These are phyloP conservation scores for Pipistrellus pipistrellus DNA, from an alignment of 2,797 vertebrate species.

Conservation along the genomic window DNA sequence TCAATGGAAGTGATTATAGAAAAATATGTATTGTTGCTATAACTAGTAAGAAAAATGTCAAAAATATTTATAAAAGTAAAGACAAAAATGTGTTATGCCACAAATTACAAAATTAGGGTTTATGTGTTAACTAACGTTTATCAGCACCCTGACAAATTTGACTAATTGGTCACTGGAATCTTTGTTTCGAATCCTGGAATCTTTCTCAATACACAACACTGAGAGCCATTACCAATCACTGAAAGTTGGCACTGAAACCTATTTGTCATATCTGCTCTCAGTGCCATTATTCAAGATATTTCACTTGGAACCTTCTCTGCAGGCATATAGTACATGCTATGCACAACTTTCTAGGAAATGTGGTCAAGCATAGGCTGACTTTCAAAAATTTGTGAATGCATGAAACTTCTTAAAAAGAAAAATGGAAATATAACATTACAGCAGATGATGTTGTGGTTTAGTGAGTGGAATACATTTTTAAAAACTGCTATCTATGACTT, in stretches of 20 bases:
- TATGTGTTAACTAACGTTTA: background rate
- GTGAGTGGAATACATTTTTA: background rate
- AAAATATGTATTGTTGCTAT: background rate
- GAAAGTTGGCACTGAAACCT: background rate
- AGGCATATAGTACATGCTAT: background rate
- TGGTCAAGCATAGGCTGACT: background rate
- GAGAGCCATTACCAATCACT: background rate
- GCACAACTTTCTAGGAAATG: background rate
- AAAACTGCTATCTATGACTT: background rate
- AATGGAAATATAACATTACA: background rate
- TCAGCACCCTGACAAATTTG: background rate
- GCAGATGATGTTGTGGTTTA: background rate
- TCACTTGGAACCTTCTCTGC: background rate
- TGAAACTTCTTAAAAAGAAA: slow-evolving; percentile 35
- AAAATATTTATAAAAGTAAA: slow-evolving; percentile 25
- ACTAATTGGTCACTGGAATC: background rate
- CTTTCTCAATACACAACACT: background rate
- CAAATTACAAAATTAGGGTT: background rate
- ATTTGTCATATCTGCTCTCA: background rate
- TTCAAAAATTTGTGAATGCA: slow-evolving; percentile 10
- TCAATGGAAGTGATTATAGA: background rate
- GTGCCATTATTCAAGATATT: background rate
- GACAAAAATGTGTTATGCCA: slow-evolving; percentile 9
- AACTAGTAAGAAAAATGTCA: slow-evolving; percentile 21
- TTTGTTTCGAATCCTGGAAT: slow-evolving; percentile 16